Conservation (phyloP, 2,797 vertebrate species). For the Ateles fusciceps region DNA sequence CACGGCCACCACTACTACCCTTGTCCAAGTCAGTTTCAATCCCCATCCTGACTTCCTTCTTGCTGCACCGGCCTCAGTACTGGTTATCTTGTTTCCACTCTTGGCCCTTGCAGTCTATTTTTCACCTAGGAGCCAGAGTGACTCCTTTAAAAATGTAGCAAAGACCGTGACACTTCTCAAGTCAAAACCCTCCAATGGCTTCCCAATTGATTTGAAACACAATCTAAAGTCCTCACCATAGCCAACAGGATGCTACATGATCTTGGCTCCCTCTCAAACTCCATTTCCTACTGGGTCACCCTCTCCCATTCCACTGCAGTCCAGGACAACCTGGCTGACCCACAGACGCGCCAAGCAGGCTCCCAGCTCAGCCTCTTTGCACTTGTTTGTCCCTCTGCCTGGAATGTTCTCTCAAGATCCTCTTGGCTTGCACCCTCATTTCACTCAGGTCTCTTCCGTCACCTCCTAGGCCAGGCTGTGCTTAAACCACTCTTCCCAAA, state of each 20-base stretch:
- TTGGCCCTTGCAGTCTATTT: background rate
- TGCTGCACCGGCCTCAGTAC: background rate
- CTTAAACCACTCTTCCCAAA: background rate
- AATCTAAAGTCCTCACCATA: background rate
- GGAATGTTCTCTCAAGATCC: background rate
- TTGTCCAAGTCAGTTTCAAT: background rate
- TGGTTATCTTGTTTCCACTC: background rate
- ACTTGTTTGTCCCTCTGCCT: background rate
- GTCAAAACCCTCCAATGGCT: background rate
- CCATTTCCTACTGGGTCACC: background rate
- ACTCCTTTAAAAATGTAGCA: background rate
- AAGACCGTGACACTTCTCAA: background rate
- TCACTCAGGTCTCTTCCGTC: background rate
- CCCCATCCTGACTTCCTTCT: background rate
- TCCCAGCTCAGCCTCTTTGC: background rate
- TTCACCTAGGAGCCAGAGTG: background rate
- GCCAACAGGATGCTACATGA: background rate
- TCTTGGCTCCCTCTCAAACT: background rate
- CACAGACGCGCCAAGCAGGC: accelerated
- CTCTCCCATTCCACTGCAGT: background rate
- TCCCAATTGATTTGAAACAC: background rate
- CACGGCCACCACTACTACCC: background rate
- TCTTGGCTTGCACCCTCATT: background rate
- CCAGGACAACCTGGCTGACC: no score
- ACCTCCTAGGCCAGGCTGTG: background rate